Percentiles rank a stretch among this genome's conserved stretches.
Evolutionary conservation across 2,888 invertebrate genomes (phyloP).

Genomic region (Octonoba sinensis): DNA sequence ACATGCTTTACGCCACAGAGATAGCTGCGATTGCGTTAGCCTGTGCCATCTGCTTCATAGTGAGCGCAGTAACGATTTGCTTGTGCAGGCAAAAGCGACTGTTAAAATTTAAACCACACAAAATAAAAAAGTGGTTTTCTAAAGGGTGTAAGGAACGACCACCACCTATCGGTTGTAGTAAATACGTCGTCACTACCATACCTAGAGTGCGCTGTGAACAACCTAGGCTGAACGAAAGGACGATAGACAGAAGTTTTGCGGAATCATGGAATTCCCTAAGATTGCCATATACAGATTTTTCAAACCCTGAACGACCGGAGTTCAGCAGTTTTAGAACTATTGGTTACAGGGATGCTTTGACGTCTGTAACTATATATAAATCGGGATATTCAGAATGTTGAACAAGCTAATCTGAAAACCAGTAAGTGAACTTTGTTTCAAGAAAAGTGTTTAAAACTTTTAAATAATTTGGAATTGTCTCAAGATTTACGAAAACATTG

Average conservation of each 20-base stretch:
- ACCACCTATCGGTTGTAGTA: slow-evolving; percentile 25
- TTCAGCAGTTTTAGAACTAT: slow-evolving; percentile 35
- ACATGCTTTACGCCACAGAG: slow-evolving; percentile 19
- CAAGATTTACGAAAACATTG: too few relatives aligned
- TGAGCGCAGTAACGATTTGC: slow-evolving; percentile 22
- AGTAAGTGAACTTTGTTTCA: too few relatives aligned
- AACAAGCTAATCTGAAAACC: not conserved
- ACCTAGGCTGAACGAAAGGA: not conserved
- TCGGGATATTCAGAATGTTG: slow-evolving; percentile 58
- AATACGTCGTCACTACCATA: slow-evolving; percentile 9
- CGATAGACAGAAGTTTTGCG: slow-evolving; percentile 1
- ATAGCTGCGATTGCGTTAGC: slow-evolving; percentile 38
- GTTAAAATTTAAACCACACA: slow-evolving; percentile 14
- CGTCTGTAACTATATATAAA: slow-evolving; percentile 54
- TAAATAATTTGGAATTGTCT: too few relatives aligned
- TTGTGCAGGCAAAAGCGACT: slow-evolving; percentile 27
- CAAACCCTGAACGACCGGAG: slow-evolving; percentile 9
- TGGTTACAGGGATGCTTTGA: slow-evolving; percentile 46
- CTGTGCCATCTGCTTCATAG: slow-evolving; percentile 35
- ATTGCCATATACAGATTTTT: slow-evolving; percentile 28
- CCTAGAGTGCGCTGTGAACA: slow-evolving; percentile 22
- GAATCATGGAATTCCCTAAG: slow-evolving; percentile 46
- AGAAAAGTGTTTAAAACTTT: too few relatives aligned
- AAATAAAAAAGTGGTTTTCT: slow-evolving; percentile 17
- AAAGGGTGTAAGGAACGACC: slow-evolving; percentile 22